These are phyloP conservation scores for Antheraea mylitta DNA, from an alignment of 1,140 invertebrate genomes.

Conservation along the genomic window DNA sequence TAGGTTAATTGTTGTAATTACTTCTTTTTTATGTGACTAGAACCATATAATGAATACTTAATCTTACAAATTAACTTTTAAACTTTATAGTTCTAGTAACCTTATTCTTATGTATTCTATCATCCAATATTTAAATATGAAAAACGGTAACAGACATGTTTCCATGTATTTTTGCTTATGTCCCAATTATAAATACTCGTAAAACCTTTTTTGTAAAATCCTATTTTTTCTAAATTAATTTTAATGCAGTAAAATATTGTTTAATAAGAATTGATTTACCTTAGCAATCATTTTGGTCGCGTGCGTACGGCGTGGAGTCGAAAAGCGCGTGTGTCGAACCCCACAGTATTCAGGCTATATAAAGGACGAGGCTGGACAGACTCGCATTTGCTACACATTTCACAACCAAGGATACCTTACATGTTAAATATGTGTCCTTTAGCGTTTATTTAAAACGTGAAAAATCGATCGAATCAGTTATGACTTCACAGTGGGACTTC, in stretches of 20 bases:
- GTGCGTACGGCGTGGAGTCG: constrained; percentile 41
- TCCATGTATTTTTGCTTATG: too few relatives aligned
- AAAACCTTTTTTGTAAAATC: background rate
- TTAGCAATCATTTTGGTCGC: constrained; percentile 68
- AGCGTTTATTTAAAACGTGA: background rate
- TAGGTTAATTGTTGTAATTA: too few relatives aligned
- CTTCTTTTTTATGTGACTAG: too few relatives aligned
- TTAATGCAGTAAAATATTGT: constrained; percentile 1
- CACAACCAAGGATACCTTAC: constrained; percentile 55
- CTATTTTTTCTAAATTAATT: background rate
- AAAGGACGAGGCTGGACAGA: constrained; percentile 30
- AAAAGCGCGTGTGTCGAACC: constrained; percentile 48
- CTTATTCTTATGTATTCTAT: too few relatives aligned
- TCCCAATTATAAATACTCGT: background rate
- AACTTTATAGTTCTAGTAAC: too few relatives aligned
- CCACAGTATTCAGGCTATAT: constrained; percentile 40
- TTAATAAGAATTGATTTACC: constrained; percentile 35
- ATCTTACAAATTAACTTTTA: too few relatives aligned
- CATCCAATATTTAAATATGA: too few relatives aligned
- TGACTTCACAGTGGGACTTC: too few relatives aligned
- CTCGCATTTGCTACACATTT: constrained; percentile 62
- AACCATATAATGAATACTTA: too few relatives aligned
- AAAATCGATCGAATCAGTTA: background rate
- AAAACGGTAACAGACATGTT: too few relatives aligned
- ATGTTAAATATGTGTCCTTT: background rate